A percentile compares a stretch with the other conserved stretches of the same genome.
Conservation (phyloP, 2,113 vertebrate genomes). For the Elephantulus edwardii region DNA sequence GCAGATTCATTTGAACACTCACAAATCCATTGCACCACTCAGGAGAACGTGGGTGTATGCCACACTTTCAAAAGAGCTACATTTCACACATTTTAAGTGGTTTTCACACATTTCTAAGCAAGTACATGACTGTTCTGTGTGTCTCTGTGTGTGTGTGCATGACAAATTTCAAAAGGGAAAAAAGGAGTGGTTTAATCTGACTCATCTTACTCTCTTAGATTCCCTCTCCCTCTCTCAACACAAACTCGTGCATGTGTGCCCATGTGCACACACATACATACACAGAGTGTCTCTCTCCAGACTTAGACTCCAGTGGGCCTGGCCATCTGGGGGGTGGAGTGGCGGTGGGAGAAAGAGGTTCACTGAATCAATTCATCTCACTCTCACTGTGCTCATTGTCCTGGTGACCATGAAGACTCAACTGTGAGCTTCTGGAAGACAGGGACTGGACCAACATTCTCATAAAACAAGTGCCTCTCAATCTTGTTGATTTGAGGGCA, state of each 20-base stretch:
- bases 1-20: neutral
- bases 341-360: no score
- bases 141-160: slow-evolving; percentile 32
- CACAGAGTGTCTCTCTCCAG: neutral
- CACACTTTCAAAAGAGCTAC: slow-evolving; percentile 8
- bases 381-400: neutral
- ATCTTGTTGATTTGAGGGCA: neutral
- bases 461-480: neutral
- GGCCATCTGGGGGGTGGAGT: neutral
- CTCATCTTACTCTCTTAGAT: slow-evolving; percentile 17
- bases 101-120: slow-evolving; percentile 71
- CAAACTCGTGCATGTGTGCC: neutral
- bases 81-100: slow-evolving; percentile 62
- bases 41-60: neutral
- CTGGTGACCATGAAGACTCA: neutral
- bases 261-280: neutral
- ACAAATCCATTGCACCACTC: neutral
- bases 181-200: slow-evolving; percentile 52
- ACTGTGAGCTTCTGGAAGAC: neutral
- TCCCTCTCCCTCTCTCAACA: neutral
- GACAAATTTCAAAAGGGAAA: slow-evolving; percentile 57
- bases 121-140: slow-evolving; percentile 2
- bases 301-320: neutral
- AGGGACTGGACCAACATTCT: neutral
- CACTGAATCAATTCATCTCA: no score